These are phyloP conservation scores for Alexandromys fortis DNA, from an alignment of 2,113 vertebrate species.

Conservation along the genomic window DNA sequence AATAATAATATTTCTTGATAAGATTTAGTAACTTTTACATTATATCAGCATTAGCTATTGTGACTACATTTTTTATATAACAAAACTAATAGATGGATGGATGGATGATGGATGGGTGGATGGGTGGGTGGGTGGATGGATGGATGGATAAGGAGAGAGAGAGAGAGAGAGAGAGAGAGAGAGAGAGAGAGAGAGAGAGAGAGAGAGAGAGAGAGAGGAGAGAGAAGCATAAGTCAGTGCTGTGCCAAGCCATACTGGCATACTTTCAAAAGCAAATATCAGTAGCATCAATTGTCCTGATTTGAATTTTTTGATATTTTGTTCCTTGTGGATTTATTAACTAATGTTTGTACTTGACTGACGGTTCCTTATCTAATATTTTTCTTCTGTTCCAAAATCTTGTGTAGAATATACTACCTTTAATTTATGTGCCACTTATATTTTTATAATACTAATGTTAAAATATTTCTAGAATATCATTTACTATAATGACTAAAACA, in stretches of 20 bases:
- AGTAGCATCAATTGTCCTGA: not conserved
- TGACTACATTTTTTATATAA: not conserved
- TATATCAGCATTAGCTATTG: not conserved
- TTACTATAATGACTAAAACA: not conserved
- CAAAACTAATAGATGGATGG: not conserved
- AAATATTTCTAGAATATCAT: constrained; percentile 25
- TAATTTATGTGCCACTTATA: not conserved
- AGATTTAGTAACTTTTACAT: not conserved
- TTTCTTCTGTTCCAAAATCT: not conserved
- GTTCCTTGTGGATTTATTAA: not conserved
- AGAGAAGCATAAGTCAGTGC: not conserved
- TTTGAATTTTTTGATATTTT: not conserved
- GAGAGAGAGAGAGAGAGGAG: no score
- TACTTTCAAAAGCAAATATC: not conserved
- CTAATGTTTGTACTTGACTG: not conserved
- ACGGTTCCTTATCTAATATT: not conserved
- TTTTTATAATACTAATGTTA: constrained; percentile 6
- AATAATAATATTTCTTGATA: not conserved
- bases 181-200: no score
- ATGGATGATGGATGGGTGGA: no score
- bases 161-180: no score
- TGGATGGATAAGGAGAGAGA: no score
- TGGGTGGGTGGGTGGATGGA: no score
- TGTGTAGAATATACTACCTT: not conserved
- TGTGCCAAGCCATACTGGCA: not conserved